A percentile compares a stretch with the other conserved stretches of the same genome.
These are phyloP conservation scores for Beris chalybata DNA, from an alignment of 2,888 invertebrate species.

Conservation along the genomic window DNA sequence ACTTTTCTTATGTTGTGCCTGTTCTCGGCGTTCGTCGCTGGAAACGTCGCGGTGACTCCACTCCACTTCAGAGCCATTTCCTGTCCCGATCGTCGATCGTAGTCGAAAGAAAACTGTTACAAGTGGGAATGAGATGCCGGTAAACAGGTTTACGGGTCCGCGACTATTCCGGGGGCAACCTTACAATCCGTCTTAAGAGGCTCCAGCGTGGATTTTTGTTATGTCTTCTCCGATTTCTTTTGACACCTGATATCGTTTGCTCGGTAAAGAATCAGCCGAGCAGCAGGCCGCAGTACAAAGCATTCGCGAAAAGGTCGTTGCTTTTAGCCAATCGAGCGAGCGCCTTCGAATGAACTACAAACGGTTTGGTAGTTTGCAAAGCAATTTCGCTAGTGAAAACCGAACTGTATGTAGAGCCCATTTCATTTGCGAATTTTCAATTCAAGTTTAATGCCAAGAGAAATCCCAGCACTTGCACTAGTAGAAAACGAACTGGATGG, in stretches of 20 bases:
- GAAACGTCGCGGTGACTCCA: too few species aligned
- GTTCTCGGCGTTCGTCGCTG: background rate
- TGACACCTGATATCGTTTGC: constrained; percentile 28
- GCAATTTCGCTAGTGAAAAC: too few species aligned
- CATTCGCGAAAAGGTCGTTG: constrained; percentile 27
- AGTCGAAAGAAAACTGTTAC: constrained; percentile 27
- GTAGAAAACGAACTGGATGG: too few species aligned
- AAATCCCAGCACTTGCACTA: too few species aligned
- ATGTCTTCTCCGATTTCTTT: constrained; percentile 25
- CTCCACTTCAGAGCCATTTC: constrained; percentile 7
- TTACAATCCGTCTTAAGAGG: constrained; percentile 19
- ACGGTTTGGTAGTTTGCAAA: too few species aligned
- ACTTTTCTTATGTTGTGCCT: too few species aligned
- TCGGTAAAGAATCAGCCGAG: background rate
- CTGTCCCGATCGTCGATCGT: constrained; percentile 9
- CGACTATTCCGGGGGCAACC: constrained; percentile 3
- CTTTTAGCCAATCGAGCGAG: constrained; percentile 8
- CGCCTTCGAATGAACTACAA: too few species aligned
- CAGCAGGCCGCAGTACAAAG: constrained; percentile 3
- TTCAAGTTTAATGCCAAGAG: too few species aligned
- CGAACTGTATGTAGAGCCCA: too few species aligned
- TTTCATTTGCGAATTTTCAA: too few species aligned
- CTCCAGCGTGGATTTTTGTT: constrained; percentile 22
- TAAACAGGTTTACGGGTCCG: constrained; percentile 15
- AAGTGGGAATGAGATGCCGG: constrained; percentile 19